Percentiles rank a stretch among this genome's conserved stretches.
These are phyloP conservation scores for Chrysolina oricalcia DNA, from an alignment of 2,888 invertebrate genomes.

Conservation along the genomic window DNA sequence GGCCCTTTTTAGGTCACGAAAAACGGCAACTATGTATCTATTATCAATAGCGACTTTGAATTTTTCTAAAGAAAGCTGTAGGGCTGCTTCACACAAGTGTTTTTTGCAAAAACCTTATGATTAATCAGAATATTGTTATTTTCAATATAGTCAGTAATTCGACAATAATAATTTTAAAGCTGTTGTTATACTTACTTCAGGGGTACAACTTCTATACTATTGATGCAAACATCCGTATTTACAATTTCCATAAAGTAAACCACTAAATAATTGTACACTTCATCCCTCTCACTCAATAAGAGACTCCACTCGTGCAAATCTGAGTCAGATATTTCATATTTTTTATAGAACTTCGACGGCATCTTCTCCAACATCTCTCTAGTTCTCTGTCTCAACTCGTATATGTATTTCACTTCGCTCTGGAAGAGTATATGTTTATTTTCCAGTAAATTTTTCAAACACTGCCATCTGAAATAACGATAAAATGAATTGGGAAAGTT, in stretches of 20 bases:
- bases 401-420: constrained; percentile 67
- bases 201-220: constrained; percentile 66
- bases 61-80: too few species aligned
- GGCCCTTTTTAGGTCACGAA: too few species aligned
- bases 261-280: constrained; percentile 71
- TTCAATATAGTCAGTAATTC: too few species aligned
- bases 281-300: constrained; percentile 68
- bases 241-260: constrained; percentile 69
- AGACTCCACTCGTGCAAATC: constrained; percentile 71
- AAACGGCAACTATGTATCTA: too few species aligned
- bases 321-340: constrained; percentile 70
- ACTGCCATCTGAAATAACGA: constrained; percentile 69
- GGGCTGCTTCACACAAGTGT: too few species aligned
- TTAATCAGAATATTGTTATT: too few species aligned
- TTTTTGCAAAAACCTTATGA: too few species aligned
- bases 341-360: constrained; percentile 71
- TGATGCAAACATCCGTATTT: constrained; percentile 61
- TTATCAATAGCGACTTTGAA: too few species aligned
- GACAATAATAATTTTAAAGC: not conserved
- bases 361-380: constrained; percentile 69
- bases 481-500: not conserved
- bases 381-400: constrained; percentile 64
- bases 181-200: constrained; percentile 62
- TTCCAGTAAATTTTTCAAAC: constrained; percentile 65
- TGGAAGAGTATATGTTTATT: constrained; percentile 67